Percentiles rank a stretch among this genome's conserved stretches.
Conservation (phyloP, 2,113 vertebrate genomes). For the Polyodon spathula region DNA sequence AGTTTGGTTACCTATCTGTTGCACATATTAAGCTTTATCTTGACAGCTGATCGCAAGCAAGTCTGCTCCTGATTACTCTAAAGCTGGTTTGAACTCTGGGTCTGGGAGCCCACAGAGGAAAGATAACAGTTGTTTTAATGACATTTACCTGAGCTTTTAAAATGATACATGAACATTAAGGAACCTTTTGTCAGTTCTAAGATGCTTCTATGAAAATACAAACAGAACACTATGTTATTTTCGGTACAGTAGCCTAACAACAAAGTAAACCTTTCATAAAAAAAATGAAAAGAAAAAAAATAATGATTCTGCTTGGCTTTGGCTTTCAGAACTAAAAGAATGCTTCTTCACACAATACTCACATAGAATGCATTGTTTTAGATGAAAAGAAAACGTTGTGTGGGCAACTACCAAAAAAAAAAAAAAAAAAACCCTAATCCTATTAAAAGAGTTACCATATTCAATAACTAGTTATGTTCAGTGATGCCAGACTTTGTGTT, state of each 20-base stretch:
- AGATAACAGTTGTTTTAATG: neutral
- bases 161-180: neutral
- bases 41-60: no score
- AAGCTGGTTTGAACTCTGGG: neutral
- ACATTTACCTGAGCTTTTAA: neutral
- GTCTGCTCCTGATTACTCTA: no score
- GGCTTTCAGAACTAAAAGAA: neutral
- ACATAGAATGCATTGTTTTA: no score
- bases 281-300: neutral
- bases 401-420: no score
- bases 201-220: no score
- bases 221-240: no score
- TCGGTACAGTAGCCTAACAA: neutral
- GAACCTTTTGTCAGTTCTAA: neutral
- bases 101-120: neutral
- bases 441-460: no score
- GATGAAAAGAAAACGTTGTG: no score
- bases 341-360: neutral
- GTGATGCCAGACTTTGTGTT: neutral
- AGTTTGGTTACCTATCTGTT: no score
- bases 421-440: no score
- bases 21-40: no score
- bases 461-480: no score
- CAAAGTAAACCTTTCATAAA: neutral
- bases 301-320: neutral